A percentile compares a stretch with the other conserved stretches of the same genome.
Evolutionary conservation across 1,140 invertebrate genomes (phyloP).

Genomic region (Aphaenogaster ashmeadi): DNA sequence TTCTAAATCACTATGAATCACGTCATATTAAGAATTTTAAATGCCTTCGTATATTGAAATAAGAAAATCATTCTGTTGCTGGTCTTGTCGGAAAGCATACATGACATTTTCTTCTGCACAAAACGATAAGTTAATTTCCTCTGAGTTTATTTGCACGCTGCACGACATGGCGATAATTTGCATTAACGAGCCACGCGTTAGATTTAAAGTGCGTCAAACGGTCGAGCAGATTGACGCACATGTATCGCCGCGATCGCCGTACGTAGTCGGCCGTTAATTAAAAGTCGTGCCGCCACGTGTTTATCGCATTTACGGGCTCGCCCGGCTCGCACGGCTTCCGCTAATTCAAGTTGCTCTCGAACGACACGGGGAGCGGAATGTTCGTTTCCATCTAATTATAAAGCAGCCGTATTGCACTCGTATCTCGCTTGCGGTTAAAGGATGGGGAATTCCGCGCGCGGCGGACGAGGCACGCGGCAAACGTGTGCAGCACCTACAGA

Average conservation of each 20-base stretch:
- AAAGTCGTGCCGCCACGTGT: conserved; percentile 56
- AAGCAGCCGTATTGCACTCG: conserved; percentile 58
- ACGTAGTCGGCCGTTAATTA: conserved; percentile 41
- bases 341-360: conserved; percentile 43
- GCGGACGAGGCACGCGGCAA: conserved; percentile 22
- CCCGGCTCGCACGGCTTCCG: conserved; percentile 11
- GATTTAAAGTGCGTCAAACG: not conserved
- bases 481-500: conserved; percentile 32
- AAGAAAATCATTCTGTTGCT: not conserved
- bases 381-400: conserved; percentile 62
- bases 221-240: conserved; percentile 29
- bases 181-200: not conserved
- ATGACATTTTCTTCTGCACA: not conserved
- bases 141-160: not conserved
- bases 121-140: conserved; percentile 7
- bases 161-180: not conserved
- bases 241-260: conserved; percentile 1
- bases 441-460: conserved; percentile 57
- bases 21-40: not conserved
- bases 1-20: not conserved
- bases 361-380: conserved; percentile 43
- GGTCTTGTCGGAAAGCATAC: not conserved
- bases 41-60: not conserved
- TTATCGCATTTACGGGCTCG: conserved; percentile 58
- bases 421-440: conserved; percentile 54